Evolutionary conservation across 2,113 vertebrate species (phyloP), one percentile per base, ranked within the genome.

Genomic region (Nicator chloris): DNA sequence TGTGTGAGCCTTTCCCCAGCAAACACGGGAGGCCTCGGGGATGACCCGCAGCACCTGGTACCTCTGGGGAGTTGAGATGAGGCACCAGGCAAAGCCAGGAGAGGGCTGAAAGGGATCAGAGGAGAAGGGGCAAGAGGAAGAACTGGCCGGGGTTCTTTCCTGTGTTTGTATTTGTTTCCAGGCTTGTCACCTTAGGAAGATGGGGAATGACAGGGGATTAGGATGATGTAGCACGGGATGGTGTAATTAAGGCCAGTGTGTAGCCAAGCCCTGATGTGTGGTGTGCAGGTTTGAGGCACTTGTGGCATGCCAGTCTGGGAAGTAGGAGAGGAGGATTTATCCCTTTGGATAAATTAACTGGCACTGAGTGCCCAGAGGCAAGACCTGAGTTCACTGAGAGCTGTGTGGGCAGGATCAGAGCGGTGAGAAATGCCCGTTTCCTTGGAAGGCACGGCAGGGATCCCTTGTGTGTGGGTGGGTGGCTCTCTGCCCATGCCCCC

Each of bases 391-490:
- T 80, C 35, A 11, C 33, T 39, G 91, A 93, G 90, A 88, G 90
- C 37, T 30, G 53, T 1, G 72, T 56, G 89, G 91, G 85, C 92
- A 81, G 87, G 66, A 91, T 75, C 23, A 39, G 56, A 82, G 69
- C 0, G 1, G 63, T 50, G 80, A 65, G 71, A 57, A 75, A 47
- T 2, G 1, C 54, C 68, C 0, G 0, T 33, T 90, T 88, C 16
- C 30, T 79, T 0, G 4, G 72, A 69, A 83, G 47, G 39, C 28
- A 14, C 11, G 5, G 14, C 27, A 73, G 26, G n/a, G 28, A 54
- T 77, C 60, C 33, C 22, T 35, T 6, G 13, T 1, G 2, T 0
- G 1, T 11, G 3, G 11, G 44, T 60, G 59, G 22, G 56, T 63
- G 70, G 57, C 42, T 77, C 56, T 73, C 21, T 2, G 12, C 35